Percentiles rank a stretch among this genome's conserved stretches.
Evolutionary conservation across 92 coral and sea anemone species (phyloP).

Genomic region (Pocillopora meandrina): DNA sequence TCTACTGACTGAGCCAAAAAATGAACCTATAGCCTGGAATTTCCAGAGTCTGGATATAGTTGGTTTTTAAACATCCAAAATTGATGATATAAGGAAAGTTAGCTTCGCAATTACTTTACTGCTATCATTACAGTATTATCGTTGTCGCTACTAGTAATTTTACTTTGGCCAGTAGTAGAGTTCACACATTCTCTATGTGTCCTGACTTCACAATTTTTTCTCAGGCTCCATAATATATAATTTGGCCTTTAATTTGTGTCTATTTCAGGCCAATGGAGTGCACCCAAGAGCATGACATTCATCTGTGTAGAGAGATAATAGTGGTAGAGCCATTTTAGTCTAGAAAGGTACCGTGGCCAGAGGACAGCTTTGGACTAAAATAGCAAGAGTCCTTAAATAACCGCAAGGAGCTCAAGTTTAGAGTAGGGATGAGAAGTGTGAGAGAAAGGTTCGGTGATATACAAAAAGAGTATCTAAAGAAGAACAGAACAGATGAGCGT

Average conservation of each 20-base stretch:
- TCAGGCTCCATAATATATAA: not conserved
- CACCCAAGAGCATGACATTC: conserved; percentile 49
- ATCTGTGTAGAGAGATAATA: conserved; percentile 42
- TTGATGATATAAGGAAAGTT: too few species aligned
- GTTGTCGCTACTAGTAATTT: too few species aligned
- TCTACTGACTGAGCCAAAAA: too few species aligned
- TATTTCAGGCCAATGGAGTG: conserved; percentile 46
- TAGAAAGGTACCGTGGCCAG: conserved; percentile 44
- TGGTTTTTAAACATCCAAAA: too few species aligned
- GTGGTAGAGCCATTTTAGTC: conserved; percentile 53
- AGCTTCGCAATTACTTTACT: too few species aligned
- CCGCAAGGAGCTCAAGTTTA: conserved; percentile 37
- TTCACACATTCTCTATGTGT: too few species aligned
- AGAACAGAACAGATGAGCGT: conserved; percentile 43
- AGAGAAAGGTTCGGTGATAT: conserved; percentile 55
- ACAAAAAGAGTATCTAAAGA: conserved; percentile 40
- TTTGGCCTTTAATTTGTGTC: not conserved
- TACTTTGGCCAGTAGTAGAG: too few species aligned
- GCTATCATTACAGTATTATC: too few species aligned
- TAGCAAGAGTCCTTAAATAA: conserved; percentile 44
- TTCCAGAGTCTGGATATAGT: too few species aligned
- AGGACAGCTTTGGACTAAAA: conserved; percentile 49
- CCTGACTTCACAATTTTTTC: too few species aligned
- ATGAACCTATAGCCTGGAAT: too few species aligned
- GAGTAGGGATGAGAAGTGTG: conserved; percentile 50